These are phyloP conservation scores for Chaunax sp. DNA, from an alignment of 2,797 vertebrate species.

Conservation along the genomic window DNA sequence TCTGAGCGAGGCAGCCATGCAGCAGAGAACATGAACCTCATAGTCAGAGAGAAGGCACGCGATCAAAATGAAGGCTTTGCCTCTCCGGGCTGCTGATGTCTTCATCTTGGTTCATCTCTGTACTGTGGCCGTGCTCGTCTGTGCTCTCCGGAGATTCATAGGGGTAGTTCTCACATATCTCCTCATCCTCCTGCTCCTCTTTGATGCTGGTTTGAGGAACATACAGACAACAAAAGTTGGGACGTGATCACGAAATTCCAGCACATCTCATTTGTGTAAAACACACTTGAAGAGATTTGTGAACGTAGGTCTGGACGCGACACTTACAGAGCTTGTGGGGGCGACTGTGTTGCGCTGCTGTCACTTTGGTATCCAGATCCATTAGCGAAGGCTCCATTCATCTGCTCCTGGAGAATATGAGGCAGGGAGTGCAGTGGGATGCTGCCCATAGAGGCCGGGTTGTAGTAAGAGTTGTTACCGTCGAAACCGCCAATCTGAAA, in stretches of 20 bases:
- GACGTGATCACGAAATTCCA: background rate
- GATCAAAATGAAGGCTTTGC: conserved; percentile 86
- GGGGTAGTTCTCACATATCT: conserved; percentile 91
- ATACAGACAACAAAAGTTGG: background rate
- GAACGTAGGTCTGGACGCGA: background rate
- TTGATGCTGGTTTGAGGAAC: conserved; percentile 88
- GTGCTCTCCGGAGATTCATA: conserved; percentile 90
- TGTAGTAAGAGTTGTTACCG: conserved; percentile 89
- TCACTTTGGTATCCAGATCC: conserved; percentile 95
- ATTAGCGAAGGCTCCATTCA: conserved; percentile 88
- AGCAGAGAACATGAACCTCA: conserved; percentile 39
- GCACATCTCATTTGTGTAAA: background rate
- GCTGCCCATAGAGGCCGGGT: conserved; percentile 89
- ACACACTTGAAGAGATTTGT: no score
- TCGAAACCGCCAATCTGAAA: conserved; percentile 90
- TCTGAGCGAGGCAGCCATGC: conserved; percentile 49
- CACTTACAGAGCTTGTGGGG: conserved; percentile 93
- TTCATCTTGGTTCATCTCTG: conserved; percentile 89
- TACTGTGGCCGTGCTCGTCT: conserved; percentile 93
- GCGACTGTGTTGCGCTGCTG: conserved; percentile 95
- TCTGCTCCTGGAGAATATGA: conserved; percentile 92
- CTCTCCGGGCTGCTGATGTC: conserved; percentile 83
- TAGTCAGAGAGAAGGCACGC: conserved; percentile 81
- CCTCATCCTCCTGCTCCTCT: conserved; percentile 94
- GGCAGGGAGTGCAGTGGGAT: conserved; percentile 91